Percentiles rank a stretch among this genome's conserved stretches.
Conservation (phyloP, 1,140 invertebrate genomes). For the Leptestheria dahalacensis region DNA sequence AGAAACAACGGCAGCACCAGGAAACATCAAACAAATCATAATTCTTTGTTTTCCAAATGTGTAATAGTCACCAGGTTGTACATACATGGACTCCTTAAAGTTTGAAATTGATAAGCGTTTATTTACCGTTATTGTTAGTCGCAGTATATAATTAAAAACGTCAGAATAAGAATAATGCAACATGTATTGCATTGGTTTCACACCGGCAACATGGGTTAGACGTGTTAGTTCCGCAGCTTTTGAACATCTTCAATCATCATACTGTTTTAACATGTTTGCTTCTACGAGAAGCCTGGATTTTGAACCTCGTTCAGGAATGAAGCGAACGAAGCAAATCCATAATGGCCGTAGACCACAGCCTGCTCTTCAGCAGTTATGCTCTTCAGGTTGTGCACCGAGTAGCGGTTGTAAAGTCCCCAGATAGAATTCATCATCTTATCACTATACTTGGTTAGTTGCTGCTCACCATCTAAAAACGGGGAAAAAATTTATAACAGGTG, state of each 20-base stretch:
- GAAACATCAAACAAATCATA: slow-evolving; percentile 1
- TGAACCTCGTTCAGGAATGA: slow-evolving; percentile 1
- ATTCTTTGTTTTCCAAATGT: background rate
- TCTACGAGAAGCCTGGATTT: background rate
- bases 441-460: slow-evolving; percentile 56
- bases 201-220: slow-evolving; percentile 2
- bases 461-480: slow-evolving; percentile 32
- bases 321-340: background rate
- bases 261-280: background rate
- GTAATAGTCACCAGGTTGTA: background rate
- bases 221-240: too few relatives aligned
- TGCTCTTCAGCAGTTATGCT: slow-evolving; percentile 44
- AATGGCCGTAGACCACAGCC: background rate
- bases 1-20: slow-evolving; percentile 30
- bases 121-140: too few relatives aligned
- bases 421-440: slow-evolving; percentile 78
- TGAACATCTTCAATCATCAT: too few relatives aligned
- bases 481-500: slow-evolving; percentile 9
- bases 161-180: slow-evolving; percentile 4
- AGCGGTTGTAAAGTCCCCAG: slow-evolving; percentile 73
- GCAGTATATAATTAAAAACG: background rate
- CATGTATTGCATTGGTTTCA: background rate
- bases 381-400: slow-evolving; percentile 69
- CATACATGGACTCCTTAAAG: background rate
- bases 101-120: background rate